Percentiles rank a stretch among this genome's conserved stretches.
These are phyloP conservation scores for Caranx ignobilis DNA, from an alignment of 2,113 vertebrate genomes.

Conservation along the genomic window DNA sequence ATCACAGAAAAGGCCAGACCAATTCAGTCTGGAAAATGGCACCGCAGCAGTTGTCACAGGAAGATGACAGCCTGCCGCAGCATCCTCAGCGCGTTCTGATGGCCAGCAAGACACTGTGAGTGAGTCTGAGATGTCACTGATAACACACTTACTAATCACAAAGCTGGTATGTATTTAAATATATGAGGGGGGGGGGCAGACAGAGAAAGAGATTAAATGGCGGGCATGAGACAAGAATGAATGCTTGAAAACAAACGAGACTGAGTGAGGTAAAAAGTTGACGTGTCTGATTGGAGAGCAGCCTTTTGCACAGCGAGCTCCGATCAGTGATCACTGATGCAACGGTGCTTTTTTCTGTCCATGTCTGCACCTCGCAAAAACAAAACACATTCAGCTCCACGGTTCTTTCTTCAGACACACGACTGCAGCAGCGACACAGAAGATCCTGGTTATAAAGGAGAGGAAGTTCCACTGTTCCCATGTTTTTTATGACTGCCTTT, in stretches of 20 bases:
- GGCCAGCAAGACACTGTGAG: conserved; percentile 56
- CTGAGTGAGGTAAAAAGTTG: neutral
- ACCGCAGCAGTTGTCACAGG: conserved; percentile 18
- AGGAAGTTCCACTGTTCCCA: conserved; percentile 31
- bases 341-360: conserved; percentile 5
- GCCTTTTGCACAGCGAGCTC: conserved; percentile 34
- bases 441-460: neutral
- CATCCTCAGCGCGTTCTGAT: conserved; percentile 19
- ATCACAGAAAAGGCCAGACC: conserved; percentile 27
- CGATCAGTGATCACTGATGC: conserved; percentile 42
- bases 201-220: neutral
- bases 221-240: neutral
- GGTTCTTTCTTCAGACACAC: neutral
- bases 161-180: conserved; percentile 31
- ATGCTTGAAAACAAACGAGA: conserved; percentile 10
- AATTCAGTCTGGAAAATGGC: conserved; percentile 38
- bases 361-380: conserved; percentile 21
- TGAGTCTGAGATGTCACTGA: conserved; percentile 41
- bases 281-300: conserved; percentile 52
- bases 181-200: neutral
- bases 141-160: conserved; percentile 61
- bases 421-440: neutral
- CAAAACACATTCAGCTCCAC: neutral
- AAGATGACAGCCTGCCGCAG: conserved; percentile 32
- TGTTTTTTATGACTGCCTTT: conserved; percentile 37